Conservation (phyloP, 2,888 invertebrate genomes). For the Campoplex capitator region DNA sequence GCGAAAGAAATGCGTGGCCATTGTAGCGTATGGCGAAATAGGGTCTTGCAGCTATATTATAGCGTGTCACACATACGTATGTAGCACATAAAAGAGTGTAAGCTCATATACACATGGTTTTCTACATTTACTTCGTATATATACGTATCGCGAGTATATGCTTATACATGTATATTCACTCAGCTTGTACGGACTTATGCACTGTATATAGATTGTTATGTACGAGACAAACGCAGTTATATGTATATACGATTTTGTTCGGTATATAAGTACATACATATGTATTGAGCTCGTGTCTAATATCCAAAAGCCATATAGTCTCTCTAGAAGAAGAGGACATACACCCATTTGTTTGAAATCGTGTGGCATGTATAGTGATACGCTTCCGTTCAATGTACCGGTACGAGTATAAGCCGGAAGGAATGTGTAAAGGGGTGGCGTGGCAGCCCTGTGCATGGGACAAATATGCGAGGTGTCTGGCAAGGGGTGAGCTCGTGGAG, state of each 20-base stretch:
- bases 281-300: constrained; percentile 1
- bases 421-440: constrained; percentile 68
- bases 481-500: constrained; percentile 55
- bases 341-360: constrained; percentile 9
- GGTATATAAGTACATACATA: not conserved
- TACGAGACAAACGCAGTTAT: not conserved
- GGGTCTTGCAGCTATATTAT: constrained; percentile 45
- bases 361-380: constrained; percentile 14
- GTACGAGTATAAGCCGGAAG: constrained; percentile 62
- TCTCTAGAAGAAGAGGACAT: not conserved
- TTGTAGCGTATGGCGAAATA: constrained; percentile 35
- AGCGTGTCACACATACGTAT: constrained; percentile 25
- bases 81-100: constrained; percentile 41
- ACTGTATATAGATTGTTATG: not conserved
- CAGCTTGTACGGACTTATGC: not conserved
- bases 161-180: not conserved
- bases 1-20: constrained; percentile 49
- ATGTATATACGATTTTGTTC: not conserved
- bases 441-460: constrained; percentile 58
- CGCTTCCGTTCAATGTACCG: constrained; percentile 42
- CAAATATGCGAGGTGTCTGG: constrained; percentile 67
- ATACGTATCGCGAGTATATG: not conserved
- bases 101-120: constrained; percentile 31
- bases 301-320: constrained; percentile 2
- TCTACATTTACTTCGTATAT: constrained; percentile 6